These are phyloP conservation scores for Allacma fusca DNA, from an alignment of 2,888 invertebrate species.

Conservation along the genomic window DNA sequence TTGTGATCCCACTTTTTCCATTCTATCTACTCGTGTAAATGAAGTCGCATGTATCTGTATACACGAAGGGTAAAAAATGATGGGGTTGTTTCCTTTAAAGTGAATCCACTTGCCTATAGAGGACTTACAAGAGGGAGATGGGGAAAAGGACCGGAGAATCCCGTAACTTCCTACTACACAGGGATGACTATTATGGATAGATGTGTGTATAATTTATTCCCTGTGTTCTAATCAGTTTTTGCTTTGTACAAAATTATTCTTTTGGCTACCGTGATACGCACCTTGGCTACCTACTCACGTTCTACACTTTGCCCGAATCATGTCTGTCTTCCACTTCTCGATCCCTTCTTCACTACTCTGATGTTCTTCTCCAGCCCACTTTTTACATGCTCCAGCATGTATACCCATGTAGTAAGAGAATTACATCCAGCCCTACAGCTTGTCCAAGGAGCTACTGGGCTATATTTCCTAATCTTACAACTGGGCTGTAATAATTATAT, in stretches of 20 bases:
- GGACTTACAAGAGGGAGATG: not conserved
- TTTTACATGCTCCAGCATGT: not conserved
- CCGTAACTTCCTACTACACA: slow-evolving; percentile 6
- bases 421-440: too few species aligned
- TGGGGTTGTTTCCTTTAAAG: not conserved
- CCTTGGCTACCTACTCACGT: slow-evolving; percentile 38
- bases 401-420: not conserved
- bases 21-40: slow-evolving; percentile 25
- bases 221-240: slow-evolving; percentile 42
- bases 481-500: too few species aligned
- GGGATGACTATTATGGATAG: not conserved
- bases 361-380: slow-evolving; percentile 8
- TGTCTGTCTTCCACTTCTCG: slow-evolving; percentile 18
- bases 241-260: slow-evolving; percentile 36
- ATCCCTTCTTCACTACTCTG: slow-evolving; percentile 24
- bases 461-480: not conserved
- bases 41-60: slow-evolving; percentile 12
- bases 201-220: slow-evolving; percentile 38
- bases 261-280: slow-evolving; percentile 41
- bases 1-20: slow-evolving; percentile 26
- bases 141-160: not conserved
- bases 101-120: too few species aligned
- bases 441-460: not conserved
- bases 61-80: not conserved
- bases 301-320: slow-evolving; percentile 38